Conservation (phyloP, 1,140 invertebrate species). For the Procambarus virginalis region DNA sequence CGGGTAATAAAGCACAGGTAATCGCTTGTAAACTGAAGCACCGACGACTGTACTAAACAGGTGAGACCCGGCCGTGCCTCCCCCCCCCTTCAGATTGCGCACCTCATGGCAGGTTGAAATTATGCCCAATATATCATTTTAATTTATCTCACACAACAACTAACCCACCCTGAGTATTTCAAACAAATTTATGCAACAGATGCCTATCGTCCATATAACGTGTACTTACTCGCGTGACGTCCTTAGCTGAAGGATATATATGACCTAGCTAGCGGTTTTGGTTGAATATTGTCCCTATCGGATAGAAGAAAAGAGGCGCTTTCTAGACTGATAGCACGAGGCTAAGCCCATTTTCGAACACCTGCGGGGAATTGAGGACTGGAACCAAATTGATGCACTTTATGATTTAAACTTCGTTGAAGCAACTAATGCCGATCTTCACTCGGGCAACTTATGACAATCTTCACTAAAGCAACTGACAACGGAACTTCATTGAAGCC, state of each 20-base stretch:
- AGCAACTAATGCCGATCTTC: too few relatives aligned
- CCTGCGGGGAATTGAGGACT: too few relatives aligned
- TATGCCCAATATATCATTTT: slow-evolving; percentile 5
- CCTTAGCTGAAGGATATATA: background rate
- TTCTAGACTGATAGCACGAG: too few relatives aligned
- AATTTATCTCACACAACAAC: background rate
- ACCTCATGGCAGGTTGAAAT: background rate
- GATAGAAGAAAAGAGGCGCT: too few relatives aligned
- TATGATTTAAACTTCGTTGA: too few relatives aligned
- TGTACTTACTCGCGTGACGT: background rate
- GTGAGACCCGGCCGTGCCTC: background rate
- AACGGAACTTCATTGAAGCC: too few relatives aligned
- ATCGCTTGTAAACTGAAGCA: background rate
- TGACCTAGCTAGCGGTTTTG: background rate
- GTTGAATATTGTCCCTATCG: too few relatives aligned
- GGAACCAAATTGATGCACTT: too few relatives aligned
- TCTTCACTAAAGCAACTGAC: too few relatives aligned
- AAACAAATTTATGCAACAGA: background rate
- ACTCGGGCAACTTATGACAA: too few relatives aligned
- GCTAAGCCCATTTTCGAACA: too few relatives aligned
- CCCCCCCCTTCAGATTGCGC: background rate
- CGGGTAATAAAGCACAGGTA: background rate
- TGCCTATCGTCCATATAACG: background rate
- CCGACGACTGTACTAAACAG: background rate
- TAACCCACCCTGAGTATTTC: background rate